Percentiles rank a stretch among this genome's conserved stretches.
phyloP scores from a whole-genome alignment of 2,113 vertebrate genomes.

The Psophia crepitans region DNA sequence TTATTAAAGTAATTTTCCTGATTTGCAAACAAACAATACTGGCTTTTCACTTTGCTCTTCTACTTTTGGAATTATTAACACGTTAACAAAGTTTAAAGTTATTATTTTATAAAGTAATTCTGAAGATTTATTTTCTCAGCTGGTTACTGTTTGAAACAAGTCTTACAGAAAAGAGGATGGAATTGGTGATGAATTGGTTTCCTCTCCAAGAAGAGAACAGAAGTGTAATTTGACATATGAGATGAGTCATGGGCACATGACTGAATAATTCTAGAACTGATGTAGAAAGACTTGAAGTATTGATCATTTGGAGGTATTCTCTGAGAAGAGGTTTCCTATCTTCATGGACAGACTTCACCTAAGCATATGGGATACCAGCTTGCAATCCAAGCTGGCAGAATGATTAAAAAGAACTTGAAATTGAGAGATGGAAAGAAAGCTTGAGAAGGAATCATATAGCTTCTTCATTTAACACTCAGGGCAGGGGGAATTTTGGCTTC shows the following conservation, averaged over 20 bases:
- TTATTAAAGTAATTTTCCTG: background rate
- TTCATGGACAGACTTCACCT: constrained; percentile 3
- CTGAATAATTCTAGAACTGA: background rate
- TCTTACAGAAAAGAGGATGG: background rate
- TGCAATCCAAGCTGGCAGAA: constrained; percentile 17
- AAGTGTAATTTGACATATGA: background rate
- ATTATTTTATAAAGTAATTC: background rate
- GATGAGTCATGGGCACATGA: background rate
- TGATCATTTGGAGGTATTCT: background rate
- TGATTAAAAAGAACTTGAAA: constrained; percentile 4
- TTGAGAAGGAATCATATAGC: background rate
- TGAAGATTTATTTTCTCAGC: background rate
- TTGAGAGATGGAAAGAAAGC: background rate
- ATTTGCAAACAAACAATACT: background rate
- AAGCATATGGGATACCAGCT: constrained; percentile 49
- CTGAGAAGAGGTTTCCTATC: background rate
- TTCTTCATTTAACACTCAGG: constrained; percentile 5
- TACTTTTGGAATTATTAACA: background rate
- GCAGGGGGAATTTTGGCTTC: constrained; percentile 5
- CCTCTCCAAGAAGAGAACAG: background rate
- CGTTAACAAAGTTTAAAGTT: background rate
- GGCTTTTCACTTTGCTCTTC: background rate
- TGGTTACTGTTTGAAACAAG: background rate
- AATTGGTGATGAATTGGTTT: background rate
- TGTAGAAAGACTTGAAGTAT: background rate